Percentiles rank a stretch among this genome's conserved stretches.
Conservation (phyloP, 2,888 invertebrate species). For the Hoplodrina ambigua region DNA sequence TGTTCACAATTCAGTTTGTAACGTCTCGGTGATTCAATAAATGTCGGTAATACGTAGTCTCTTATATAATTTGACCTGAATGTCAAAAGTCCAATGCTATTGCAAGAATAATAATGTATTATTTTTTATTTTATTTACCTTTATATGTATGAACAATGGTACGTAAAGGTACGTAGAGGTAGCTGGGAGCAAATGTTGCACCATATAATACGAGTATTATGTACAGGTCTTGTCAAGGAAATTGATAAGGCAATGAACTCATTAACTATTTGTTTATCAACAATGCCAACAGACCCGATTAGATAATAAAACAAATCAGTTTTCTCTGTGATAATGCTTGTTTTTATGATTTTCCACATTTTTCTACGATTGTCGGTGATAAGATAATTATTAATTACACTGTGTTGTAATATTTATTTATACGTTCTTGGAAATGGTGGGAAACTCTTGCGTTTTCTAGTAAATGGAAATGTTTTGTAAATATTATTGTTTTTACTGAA, state of each 20-base stretch:
- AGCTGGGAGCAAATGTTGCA: background rate
- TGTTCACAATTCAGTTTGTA: constrained; percentile 19
- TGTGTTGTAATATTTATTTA: constrained; percentile 47
- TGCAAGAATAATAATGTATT: background rate
- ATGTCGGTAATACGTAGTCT: background rate
- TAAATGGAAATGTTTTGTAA: constrained; percentile 30
- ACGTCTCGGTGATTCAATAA: background rate
- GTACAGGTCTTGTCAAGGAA: constrained; percentile 41
- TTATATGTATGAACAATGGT: background rate
- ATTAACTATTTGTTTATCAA: constrained; percentile 58
- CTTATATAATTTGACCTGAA: constrained; percentile 29
- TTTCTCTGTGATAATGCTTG: constrained; percentile 32
- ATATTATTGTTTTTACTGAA: constrained; percentile 42
- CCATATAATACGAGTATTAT: background rate
- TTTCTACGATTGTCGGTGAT: constrained; percentile 38
- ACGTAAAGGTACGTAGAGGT: constrained; percentile 13
- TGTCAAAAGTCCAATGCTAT: constrained; percentile 36
- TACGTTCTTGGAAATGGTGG: constrained; percentile 29
- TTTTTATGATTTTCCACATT: constrained; percentile 32
- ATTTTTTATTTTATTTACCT: constrained; percentile 4
- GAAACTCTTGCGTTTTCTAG: constrained; percentile 24
- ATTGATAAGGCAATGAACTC: constrained; percentile 62
- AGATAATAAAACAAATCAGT: constrained; percentile 58
- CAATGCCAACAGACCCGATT: constrained; percentile 36
- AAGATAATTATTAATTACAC: constrained; percentile 28